Base-by-base conservation (phyloP, 2,888 invertebrate genomes). In the Eupithecia abbreviata region DNA sequence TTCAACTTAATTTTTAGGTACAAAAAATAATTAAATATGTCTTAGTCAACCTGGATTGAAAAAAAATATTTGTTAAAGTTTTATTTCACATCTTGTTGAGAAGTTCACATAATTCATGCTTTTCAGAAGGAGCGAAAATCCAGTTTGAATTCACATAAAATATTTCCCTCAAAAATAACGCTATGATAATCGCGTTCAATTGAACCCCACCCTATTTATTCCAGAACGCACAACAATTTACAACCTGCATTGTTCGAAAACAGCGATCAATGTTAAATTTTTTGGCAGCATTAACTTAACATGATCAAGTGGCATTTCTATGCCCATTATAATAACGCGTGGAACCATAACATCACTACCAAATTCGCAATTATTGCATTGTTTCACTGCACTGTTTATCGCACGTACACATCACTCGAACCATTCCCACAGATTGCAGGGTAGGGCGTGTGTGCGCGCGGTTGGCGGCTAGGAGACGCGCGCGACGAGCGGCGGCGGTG, bases 381-480 rank as follows among this genome's bases (percentile, higher is more conserved):
- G 74, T 74, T 75, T 73, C 77, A 79, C 79, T 75, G 55, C 73
- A 71, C 65, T 77, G 79, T 80, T 75, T 75, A 73, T 72, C 81
- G 81, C 82, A 79, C 79, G 81, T 81, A 83, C 84, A 83, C 81
- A 80, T 92, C 89, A 94, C 85, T 94, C 94, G 89, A 94, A 92
- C 93, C 93, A 94, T 85, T 94, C 94, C 94, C 94, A 94, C 80
- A 93, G 89, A 86, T 93, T 93, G 82, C 91, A 87, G 88, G 93
- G 93, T 77, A 92, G 91, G 82, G 86, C 82, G 85, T 87, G 76
- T 82, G 84, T 84, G 85, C 85, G 85, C 82, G 86, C 87, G 84
- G 88, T 90, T 88, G 91, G 88, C 87, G 90, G 90, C 92, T 92
- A 93, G 91, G 92, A 93, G 84, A 88, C 91, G 87, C 91, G 91